Evolutionary conservation across 2,113 vertebrate species (phyloP).

Genomic region (Brachyhypopomus gauderio): DNA sequence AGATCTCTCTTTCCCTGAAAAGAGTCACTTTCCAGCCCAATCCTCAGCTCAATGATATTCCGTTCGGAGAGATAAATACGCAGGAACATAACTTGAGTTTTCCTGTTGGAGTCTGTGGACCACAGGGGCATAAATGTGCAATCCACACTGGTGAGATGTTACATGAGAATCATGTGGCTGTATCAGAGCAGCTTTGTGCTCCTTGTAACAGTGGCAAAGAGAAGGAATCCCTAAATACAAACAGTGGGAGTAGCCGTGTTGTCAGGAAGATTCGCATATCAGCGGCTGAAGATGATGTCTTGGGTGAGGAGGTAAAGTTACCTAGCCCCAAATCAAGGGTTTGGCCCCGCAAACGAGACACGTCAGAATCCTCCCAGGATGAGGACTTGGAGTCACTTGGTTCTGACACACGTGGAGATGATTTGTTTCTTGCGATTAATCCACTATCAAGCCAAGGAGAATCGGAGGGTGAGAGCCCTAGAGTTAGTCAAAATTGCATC

Average conservation of each 20-base stretch:
- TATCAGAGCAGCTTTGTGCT: constrained; percentile 65
- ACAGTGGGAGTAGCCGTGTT: constrained; percentile 58
- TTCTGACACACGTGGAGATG: constrained; percentile 65
- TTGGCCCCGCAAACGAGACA: constrained; percentile 46
- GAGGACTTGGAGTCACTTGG: constrained; percentile 66
- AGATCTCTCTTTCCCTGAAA: constrained; percentile 73
- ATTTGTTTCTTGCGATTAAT: constrained; percentile 68
- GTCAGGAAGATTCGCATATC: constrained; percentile 70
- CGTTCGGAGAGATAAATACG: constrained; percentile 69
- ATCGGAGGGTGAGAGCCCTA: constrained; percentile 66
- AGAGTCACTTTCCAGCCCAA: constrained; percentile 65
- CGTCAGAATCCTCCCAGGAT: constrained; percentile 70
- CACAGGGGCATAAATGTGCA: constrained; percentile 68
- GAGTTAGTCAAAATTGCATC: constrained; percentile 43
- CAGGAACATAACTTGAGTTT: constrained; percentile 68
- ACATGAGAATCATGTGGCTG: constrained; percentile 61
- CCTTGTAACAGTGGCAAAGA: constrained; percentile 50
- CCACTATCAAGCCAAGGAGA: constrained; percentile 68
- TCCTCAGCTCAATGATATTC: constrained; percentile 40
- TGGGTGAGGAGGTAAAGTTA: constrained; percentile 53
- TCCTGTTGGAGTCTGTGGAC: constrained; percentile 66
- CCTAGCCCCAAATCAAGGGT: constrained; percentile 47
- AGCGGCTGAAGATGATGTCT: constrained; percentile 64
- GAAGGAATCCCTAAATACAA: constrained; percentile 56
- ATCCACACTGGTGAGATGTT: constrained; percentile 66